Evolutionary conservation across 2,888 invertebrate genomes (phyloP).

Genomic region (Hemithea aestivaria): DNA sequence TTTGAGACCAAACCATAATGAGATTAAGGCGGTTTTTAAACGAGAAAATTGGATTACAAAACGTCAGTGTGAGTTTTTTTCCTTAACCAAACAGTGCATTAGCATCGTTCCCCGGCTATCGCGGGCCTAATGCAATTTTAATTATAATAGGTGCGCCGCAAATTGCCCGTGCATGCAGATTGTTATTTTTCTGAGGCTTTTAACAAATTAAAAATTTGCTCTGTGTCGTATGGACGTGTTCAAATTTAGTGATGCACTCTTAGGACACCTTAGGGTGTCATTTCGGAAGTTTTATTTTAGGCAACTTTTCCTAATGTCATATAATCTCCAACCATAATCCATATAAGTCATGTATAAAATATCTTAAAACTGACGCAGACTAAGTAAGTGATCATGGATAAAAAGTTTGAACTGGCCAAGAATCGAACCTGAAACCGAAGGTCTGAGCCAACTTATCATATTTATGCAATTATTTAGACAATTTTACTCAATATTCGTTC

Average conservation of each 20-base stretch:
- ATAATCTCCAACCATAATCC: no score
- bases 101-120: constrained; percentile 58
- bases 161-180: constrained; percentile 70
- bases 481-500: no score
- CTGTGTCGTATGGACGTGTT: constrained; percentile 18
- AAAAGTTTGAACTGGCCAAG: no score
- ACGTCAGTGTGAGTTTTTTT: constrained; percentile 56
- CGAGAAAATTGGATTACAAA: constrained; percentile 48
- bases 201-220: constrained; percentile 69
- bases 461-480: no score
- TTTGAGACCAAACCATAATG: constrained; percentile 15
- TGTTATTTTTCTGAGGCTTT: constrained; percentile 72
- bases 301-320: no score
- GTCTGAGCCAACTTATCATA: no score
- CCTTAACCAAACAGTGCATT: constrained; percentile 62
- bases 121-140: constrained; percentile 76
- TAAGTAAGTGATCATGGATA: no score
- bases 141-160: constrained; percentile 72
- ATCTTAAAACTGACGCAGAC: no score
- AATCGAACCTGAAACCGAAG: no score
- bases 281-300: no score
- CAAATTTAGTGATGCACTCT: constrained; percentile 8
- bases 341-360: no score
- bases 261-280: not conserved
- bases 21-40: constrained; percentile 45